phyloP scores from a whole-genome alignment of 2,113 vertebrate genomes.

The Leptocoma aspasia region DNA sequence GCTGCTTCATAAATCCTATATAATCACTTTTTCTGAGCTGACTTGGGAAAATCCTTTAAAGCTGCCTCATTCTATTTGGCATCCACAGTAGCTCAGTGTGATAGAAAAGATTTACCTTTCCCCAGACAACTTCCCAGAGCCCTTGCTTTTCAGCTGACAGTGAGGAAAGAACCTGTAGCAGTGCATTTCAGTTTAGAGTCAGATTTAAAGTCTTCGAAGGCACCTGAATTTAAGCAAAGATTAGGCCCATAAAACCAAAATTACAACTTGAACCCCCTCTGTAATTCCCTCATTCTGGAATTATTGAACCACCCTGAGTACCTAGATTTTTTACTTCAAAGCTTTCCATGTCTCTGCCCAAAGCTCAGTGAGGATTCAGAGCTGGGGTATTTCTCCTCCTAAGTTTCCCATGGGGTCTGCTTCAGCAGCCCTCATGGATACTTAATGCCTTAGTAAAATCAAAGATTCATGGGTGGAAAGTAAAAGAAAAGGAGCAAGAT shows the following conservation, averaged over 20 bases:
- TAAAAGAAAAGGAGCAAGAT: neutral
- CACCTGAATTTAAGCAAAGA: conserved; percentile 20
- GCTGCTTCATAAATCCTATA: conserved; percentile 48
- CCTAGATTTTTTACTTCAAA: neutral
- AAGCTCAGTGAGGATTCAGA: neutral
- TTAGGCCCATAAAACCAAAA: conserved; percentile 38
- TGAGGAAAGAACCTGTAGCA: neutral
- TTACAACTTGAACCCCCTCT: neutral
- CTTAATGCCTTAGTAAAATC: neutral
- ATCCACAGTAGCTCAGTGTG: conserved; percentile 38
- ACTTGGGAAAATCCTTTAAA: conserved; percentile 60
- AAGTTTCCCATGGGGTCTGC: neutral
- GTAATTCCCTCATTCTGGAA: conserved; percentile 5
- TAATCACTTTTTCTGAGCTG: conserved; percentile 60
- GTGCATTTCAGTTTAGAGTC: neutral
- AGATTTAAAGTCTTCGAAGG: neutral
- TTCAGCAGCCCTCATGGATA: neutral
- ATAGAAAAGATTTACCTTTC: conserved; percentile 58
- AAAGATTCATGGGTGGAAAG: neutral
- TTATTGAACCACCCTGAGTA: neutral
- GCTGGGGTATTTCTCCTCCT: neutral
- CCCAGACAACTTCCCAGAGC: conserved; percentile 20
- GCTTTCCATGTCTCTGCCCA: neutral
- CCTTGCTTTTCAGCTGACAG: conserved; percentile 37
- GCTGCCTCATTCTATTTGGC: conserved; percentile 41